Evolutionary conservation across 2,113 vertebrate species (phyloP), one percentile per base, ranked within the genome.

Genomic region (Trinectes maculatus): DNA sequence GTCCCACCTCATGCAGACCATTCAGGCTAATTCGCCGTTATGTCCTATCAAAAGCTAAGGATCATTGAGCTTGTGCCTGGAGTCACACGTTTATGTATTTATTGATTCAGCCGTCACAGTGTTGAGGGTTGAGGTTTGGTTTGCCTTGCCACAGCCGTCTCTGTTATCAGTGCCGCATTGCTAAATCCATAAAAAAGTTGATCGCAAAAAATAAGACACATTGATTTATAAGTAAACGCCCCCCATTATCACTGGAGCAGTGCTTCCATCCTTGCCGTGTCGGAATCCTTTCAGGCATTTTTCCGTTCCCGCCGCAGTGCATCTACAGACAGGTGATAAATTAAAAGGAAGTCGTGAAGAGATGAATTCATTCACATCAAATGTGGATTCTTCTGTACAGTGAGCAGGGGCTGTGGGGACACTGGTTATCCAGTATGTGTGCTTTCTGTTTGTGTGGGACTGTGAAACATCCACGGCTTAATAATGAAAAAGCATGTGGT

Each of bases 171-270:
- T 16, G 31, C 25, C 33, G 33, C 42, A 44, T 64, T 56, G 34
- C 66, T 40, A 40, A 69, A 62, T 69, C 16, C 34, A 61, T 60
- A 51, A 19, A 18, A 46, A 55, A 8, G 40, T 57, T 62, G 15
- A 43, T 62, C 36, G 34, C 12, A 31, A 54, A 39, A 36, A 37
- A 76, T 26, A 28, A 63, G 40, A 25, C 22, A 2, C 44, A 67
- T 58, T 68, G 44, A 66, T 74, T 52, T 58, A 31, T 34, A 61
- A 61, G 48, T 37, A 64, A 80, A 66, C 16, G 36, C 37, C 58
- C 49, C 39, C 49, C 26, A 55, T 71, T 56, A 56, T 71, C 52
- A 15, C 44, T 43, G 24, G 25, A 54, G 52, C 57, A 25, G 22
- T 13, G 31, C 57, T 68, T 69, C 18, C 18, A 46, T 47, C 19